Evolutionary conservation across 2,888 invertebrate species (phyloP).

Genomic region (Oeneis ivallda): DNA sequence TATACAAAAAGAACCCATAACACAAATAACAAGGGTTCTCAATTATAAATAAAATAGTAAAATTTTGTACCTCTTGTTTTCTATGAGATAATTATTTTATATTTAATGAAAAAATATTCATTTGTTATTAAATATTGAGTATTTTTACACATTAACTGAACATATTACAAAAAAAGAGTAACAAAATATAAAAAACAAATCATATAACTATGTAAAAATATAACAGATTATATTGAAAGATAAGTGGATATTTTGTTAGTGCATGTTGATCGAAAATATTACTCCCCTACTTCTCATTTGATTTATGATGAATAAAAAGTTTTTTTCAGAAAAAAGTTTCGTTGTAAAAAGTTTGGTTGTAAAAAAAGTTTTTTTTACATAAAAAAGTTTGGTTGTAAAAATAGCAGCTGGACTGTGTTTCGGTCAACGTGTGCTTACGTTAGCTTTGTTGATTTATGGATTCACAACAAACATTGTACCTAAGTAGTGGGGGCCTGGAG

Average conservation of each 20-base stretch:
- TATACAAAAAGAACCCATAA: conserved; percentile 61
- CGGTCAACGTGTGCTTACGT: conserved; percentile 52
- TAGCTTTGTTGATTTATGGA: conserved; percentile 76
- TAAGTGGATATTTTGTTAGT: conserved; percentile 61
- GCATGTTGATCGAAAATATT: conserved; percentile 53
- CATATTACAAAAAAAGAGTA: conserved; percentile 64
- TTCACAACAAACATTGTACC: conserved; percentile 76
- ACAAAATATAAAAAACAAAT: conserved; percentile 65
- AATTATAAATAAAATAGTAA: conserved; percentile 49
- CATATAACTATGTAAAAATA: conserved; percentile 66
- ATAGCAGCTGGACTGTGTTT: conserved; percentile 40
- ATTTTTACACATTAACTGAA: conserved; percentile 80
- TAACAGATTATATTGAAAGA: conserved; percentile 47
- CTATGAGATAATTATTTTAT: conserved; percentile 76
- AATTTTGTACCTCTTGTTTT: conserved; percentile 74
- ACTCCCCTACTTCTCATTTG: conserved; percentile 23
- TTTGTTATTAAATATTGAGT: conserved; percentile 74
- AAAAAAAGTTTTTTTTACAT: conserved; percentile 15
- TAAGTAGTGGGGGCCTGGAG: conserved; percentile 68
- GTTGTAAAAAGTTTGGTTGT: conserved; percentile 26
- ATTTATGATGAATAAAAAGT: conserved; percentile 23
- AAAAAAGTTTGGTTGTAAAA: conserved; percentile 31
- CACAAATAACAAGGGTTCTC: conserved; percentile 50
- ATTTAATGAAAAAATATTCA: conserved; percentile 64
- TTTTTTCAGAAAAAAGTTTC: conserved; percentile 24